Percentiles rank a stretch among this genome's conserved stretches.
Evolutionary conservation across 2,113 vertebrate species (phyloP).

Genomic region (Alouatta palliata): DNA sequence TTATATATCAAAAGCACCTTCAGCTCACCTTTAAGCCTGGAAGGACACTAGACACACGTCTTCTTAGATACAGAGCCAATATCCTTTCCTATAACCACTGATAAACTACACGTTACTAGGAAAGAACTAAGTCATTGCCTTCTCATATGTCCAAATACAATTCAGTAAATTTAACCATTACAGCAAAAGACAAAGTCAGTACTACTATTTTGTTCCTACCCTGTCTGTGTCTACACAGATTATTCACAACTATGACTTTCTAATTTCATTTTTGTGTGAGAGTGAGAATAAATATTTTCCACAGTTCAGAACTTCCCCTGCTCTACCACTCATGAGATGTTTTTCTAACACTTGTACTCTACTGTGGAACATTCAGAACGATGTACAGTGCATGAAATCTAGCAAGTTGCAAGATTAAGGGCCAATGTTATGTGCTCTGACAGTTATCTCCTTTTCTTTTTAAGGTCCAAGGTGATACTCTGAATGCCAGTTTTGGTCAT

Average conservation of each 20-base stretch:
- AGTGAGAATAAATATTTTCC: slow-evolving; percentile 12
- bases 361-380: not conserved
- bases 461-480: not conserved
- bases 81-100: not conserved
- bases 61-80: not conserved
- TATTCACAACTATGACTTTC: not conserved
- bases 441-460: slow-evolving; percentile 3
- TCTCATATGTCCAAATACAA: not conserved
- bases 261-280: slow-evolving; percentile 13
- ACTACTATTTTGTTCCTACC: not conserved
- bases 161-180: not conserved
- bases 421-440: not conserved
- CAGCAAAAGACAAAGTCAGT: not conserved
- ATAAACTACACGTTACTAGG: not conserved
- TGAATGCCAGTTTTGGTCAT: slow-evolving; percentile 6
- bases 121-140: not conserved
- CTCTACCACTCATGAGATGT: not conserved
- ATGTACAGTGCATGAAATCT: not conserved
- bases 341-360: not conserved
- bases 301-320: not conserved
- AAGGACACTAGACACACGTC: not conserved
- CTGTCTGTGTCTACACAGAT: not conserved
- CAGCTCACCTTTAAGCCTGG: not conserved
- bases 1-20: not conserved
- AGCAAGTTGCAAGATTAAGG: not conserved